These are phyloP conservation scores for Psilopsiagon aymara DNA, from an alignment of 2,113 vertebrate genomes.

Conservation along the genomic window DNA sequence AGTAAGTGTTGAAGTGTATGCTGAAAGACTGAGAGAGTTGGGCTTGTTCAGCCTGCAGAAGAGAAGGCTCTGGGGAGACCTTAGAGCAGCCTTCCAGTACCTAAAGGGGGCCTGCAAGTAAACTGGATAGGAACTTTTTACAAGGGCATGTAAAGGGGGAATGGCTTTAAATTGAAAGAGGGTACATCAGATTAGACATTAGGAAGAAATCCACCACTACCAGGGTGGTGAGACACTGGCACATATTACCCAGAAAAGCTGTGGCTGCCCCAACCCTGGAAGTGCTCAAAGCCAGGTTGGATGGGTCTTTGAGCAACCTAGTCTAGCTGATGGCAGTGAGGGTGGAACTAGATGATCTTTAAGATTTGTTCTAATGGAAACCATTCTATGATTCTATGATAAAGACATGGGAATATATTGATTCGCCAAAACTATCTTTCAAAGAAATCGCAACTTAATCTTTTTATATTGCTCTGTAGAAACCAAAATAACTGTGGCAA, in stretches of 20 bases:
- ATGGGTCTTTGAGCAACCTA: background rate
- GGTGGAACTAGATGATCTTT: background rate
- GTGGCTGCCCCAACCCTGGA: background rate
- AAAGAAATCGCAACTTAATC: background rate
- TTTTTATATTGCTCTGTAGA: background rate
- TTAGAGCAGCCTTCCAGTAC: background rate
- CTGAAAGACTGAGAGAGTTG: background rate
- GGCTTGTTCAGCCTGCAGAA: background rate
- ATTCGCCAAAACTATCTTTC: background rate
- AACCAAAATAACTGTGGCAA: background rate
- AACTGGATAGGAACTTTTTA: background rate
- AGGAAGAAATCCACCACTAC: background rate
- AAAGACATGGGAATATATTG: background rate
- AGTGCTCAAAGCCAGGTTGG: background rate
- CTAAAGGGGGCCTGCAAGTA: background rate
- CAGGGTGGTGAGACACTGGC: background rate
- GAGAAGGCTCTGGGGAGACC: background rate
- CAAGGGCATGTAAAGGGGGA: background rate
- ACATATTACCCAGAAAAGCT: background rate
- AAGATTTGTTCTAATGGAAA: background rate
- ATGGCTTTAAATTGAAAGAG: background rate
- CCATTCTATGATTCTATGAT: background rate
- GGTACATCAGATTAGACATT: background rate
- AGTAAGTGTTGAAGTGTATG: background rate
- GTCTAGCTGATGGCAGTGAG: background rate